These are phyloP conservation scores for Pangasius djambal DNA, from an alignment of 2,797 vertebrate species.

Conservation along the genomic window DNA sequence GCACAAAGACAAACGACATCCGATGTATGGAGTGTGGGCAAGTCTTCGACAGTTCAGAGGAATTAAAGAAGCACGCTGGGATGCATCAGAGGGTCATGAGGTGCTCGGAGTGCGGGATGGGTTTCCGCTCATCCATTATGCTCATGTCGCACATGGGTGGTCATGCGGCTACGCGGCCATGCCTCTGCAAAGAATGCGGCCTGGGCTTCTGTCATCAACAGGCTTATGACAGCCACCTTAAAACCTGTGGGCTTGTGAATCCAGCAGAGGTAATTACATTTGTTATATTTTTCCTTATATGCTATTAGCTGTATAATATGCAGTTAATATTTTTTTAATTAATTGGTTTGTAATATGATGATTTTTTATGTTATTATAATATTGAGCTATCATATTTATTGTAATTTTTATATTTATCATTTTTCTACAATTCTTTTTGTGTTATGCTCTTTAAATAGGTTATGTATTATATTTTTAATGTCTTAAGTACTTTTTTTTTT, in stretches of 20 bases:
- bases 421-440: not conserved
- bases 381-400: not conserved
- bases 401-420: not conserved
- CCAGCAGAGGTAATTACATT: constrained; percentile 61
- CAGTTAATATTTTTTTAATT: not conserved
- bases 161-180: constrained; percentile 73
- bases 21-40: constrained; percentile 79
- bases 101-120: constrained; percentile 79
- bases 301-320: not conserved
- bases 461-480: not conserved
- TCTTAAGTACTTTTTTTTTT: not conserved
- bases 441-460: not conserved
- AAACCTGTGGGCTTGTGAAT: constrained; percentile 69
- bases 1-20: constrained; percentile 65
- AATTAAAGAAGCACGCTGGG: constrained; percentile 76
- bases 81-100: constrained; percentile 79
- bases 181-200: constrained; percentile 79
- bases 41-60: constrained; percentile 68
- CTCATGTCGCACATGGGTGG: constrained; percentile 84
- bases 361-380: not conserved
- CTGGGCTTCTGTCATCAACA: constrained; percentile 80
- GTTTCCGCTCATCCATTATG: constrained; percentile 77
- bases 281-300: not conserved
- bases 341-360: not conserved
- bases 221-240: constrained; percentile 77